A percentile compares a stretch with the other conserved stretches of the same genome.
Conservation (phyloP, 2,113 vertebrate species). For the Esox niger region DNA sequence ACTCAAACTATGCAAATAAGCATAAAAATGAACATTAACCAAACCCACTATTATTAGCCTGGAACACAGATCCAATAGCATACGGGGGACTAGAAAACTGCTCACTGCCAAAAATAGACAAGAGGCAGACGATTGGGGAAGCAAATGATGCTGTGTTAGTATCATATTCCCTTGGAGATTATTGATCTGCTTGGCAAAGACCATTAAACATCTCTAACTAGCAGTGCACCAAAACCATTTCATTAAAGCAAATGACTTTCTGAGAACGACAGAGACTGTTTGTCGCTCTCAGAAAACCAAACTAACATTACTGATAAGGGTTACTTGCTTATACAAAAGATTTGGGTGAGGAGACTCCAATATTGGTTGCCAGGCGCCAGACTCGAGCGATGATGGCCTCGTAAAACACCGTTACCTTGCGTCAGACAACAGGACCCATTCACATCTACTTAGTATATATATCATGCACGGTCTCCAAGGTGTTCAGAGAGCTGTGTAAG, state of each 20-base stretch:
- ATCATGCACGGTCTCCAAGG: too few relatives aligned
- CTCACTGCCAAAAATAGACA: too few relatives aligned
- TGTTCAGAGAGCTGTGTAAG: too few relatives aligned
- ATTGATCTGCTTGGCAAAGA: neutral
- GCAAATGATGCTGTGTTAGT: neutral
- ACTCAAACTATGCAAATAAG: too few relatives aligned
- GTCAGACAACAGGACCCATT: neutral
- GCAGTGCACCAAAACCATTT: neutral
- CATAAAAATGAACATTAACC: neutral
- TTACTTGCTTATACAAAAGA: slow-evolving; percentile 25
- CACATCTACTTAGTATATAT: too few relatives aligned
- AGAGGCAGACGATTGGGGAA: neutral
- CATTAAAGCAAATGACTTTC: neutral
- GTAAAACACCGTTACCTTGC: neutral
- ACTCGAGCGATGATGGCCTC: neutral
- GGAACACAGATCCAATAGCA: neutral
- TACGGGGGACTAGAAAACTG: neutral
- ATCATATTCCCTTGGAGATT: neutral
- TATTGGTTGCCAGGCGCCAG: neutral
- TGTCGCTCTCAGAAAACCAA: too few relatives aligned
- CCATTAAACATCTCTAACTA: neutral
- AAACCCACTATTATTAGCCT: too few relatives aligned
- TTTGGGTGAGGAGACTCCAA: neutral
- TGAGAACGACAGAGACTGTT: neutral
- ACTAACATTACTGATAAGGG: too few relatives aligned